Evolutionary conservation across 2,888 invertebrate species (phyloP), one percentile per base, ranked within the genome.

Genomic region (Asteroscopus sphinx): DNA sequence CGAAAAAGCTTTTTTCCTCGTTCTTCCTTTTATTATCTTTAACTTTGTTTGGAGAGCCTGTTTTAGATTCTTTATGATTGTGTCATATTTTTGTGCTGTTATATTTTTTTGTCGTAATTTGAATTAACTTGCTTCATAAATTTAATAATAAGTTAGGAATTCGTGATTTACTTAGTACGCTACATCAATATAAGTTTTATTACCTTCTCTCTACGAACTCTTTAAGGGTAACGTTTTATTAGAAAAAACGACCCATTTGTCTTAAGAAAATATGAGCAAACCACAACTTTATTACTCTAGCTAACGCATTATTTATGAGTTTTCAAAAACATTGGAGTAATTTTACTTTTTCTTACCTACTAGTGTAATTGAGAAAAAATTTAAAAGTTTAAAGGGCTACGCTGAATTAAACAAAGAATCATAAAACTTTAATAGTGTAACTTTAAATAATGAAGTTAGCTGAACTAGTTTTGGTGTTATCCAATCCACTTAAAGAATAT

Each of bases 191-290:
- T 3, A 41, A 16, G 36, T 42, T 54, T 65, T 33, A 16, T 51
- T 13, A 9, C 30, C 12, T 36, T 35, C 33, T 37, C 12, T 36
- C 13, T 26, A 28, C n/a, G 9, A 32, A 41, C 15, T 35, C 8
- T 12, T 48, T 35, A 42, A 26, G 28, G 17, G n/a, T 30, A 12
- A 52, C 21, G n/a, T 26, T 28, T 26, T 21, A 56, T 40, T 33
- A 52, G 25, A 45, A n/a, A 46, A 58, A 60, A 58, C 40, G 21
- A 21, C 15, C 46, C 37, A 62, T 67, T 60, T 53, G 69, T 85
- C 76, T 81, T 71, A 68, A 77, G 72, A 73, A 83, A 86, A 80
- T 79, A 80, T 68, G 69, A 80, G 80, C 68, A 66, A 66, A 75
- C 65, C 66, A 61, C 59, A 63, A 74, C 62, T 80, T 81, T 78